phyloP scores from a whole-genome alignment of 92 coral and sea anemone genomes.

The Scolanthus callimorphus region DNA sequence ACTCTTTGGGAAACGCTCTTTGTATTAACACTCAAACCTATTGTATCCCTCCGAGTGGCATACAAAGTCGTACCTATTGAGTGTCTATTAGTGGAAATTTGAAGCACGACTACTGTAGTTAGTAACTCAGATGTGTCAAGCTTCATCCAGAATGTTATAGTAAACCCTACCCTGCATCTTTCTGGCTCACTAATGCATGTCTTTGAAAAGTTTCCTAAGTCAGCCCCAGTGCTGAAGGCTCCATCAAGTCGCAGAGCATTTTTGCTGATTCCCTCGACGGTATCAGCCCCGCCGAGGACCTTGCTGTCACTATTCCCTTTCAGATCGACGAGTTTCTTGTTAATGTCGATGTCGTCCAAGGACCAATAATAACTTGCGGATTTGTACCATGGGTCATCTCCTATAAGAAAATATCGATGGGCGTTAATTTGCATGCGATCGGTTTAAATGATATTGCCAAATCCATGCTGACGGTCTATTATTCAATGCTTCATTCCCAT shows the following conservation, averaged over 20 bases:
- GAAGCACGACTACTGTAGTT: constrained; percentile 34
- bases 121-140: constrained; percentile 11
- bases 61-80: constrained; percentile 72
- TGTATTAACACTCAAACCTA: constrained; percentile 56
- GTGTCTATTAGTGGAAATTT: constrained; percentile 33
- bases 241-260: constrained; percentile 55
- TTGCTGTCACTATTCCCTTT: constrained; percentile 33
- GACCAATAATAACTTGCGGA: constrained; percentile 63
- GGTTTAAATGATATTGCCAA: too few species aligned
- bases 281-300: constrained; percentile 38
- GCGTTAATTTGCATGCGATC: too few species aligned
- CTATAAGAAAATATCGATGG: constrained; percentile 24
- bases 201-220: constrained; percentile 47
- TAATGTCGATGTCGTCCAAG: constrained; percentile 32
- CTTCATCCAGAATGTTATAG: constrained; percentile 71
- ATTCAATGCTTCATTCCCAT: too few species aligned
- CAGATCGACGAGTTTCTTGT: constrained; percentile 18
- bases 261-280: constrained; percentile 54
- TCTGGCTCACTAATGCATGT: constrained; percentile 80
- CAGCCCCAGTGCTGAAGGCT: constrained; percentile 57
- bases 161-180: constrained; percentile 63
- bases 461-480: too few species aligned
- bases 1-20: constrained; percentile 35
- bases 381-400: constrained; percentile 68
- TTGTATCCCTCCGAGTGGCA: constrained; percentile 9